Evolutionary conservation across 2,888 invertebrate genomes (phyloP).

Genomic region (Caenorhabditis sp.): DNA sequence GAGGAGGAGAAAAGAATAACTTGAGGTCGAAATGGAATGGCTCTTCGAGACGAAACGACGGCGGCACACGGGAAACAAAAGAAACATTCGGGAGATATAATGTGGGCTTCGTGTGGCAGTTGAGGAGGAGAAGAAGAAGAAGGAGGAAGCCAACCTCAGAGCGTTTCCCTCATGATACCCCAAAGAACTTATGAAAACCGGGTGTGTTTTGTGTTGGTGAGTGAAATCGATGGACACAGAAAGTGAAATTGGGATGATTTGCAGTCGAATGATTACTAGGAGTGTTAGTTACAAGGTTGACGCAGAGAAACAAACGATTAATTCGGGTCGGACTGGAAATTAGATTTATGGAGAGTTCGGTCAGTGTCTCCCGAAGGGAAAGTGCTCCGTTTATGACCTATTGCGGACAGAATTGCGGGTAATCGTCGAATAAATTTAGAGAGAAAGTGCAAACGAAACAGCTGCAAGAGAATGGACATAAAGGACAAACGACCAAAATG

Average conservation of each 20-base stretch:
- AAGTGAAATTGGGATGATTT: slow-evolving; percentile 7
- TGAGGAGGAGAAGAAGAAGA: too few species aligned
- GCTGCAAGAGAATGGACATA: slow-evolving; percentile 13
- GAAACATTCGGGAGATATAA: slow-evolving; percentile 53
- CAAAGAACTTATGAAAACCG: slow-evolving; percentile 33
- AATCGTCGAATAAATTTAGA: slow-evolving; percentile 19
- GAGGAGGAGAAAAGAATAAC: slow-evolving; percentile 6
- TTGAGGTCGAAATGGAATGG: slow-evolving; percentile 39
- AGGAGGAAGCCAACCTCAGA: too few species aligned
- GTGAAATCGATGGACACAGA: neutral
- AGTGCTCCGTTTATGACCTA: slow-evolving; percentile 21
- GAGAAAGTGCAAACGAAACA: slow-evolving; percentile 30
- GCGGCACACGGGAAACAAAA: slow-evolving; percentile 38
- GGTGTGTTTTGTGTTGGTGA: slow-evolving; percentile 17
- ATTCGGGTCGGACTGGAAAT: neutral
- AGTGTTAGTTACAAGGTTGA: slow-evolving; percentile 1
- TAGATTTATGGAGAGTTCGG: slow-evolving; percentile 4
- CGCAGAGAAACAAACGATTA: slow-evolving; percentile 3
- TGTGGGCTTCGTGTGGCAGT: slow-evolving; percentile 28
- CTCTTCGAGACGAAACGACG: slow-evolving; percentile 21
- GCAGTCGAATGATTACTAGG: slow-evolving; percentile 1
- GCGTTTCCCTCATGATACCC: slow-evolving; percentile 2
- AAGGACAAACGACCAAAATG: neutral
- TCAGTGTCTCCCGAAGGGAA: neutral
- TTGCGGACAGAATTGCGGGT: slow-evolving; percentile 5